Base-by-base conservation (phyloP, 2,113 vertebrate species). In the Brachypodius melanocephalos region DNA sequence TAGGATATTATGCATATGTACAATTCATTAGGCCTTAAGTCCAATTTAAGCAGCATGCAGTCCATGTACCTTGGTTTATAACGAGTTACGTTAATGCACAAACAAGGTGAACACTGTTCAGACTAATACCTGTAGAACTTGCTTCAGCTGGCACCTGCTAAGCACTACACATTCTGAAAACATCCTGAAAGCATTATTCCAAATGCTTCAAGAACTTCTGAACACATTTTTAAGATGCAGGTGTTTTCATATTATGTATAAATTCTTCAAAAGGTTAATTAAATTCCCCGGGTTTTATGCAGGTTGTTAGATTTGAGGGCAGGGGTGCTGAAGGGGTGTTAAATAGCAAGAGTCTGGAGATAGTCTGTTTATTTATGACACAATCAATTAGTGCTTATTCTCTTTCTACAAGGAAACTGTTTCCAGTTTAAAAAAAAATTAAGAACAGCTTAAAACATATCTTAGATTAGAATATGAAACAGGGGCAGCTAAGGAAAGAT, bases 81-180 rank as follows among this genome's bases (percentile, higher is more conserved):
- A 95, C 0, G 34, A 94, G 88, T 88, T 66, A 40, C 31, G 82
- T 79, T 93, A 95, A 94, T 62, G 85, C 58, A 90, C 55, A 93
- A 93, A 96, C 95, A 96, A 88, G 88, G 62, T 88, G 92, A 91
- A 71, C 85, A 63, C 38, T 97, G 85, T 93, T 94, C 78, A 74
- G 55, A 66, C 75, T 95, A 94, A 92, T 88, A 88, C 75, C 59
- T 80, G 82, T 26, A 90, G 72, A 90, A 80, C 34, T 77, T 71
- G 46, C 59, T 75, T 83, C 83, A 77, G 26, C 24, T 86, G 59
- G 75, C 94, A 95, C 83, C 59, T 92, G 88, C 85, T 58, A 93
- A 93, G 82, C 46, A 46, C 45, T 59, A 25, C 38, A 73, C 71
- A 79, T 54, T 85, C 88, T 91, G 61, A 79, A 79, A 79, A 80